Percentiles rank a stretch among this genome's conserved stretches.
Evolutionary conservation across 2,888 invertebrate genomes (phyloP).

Genomic region (Electrophaes corylata): DNA sequence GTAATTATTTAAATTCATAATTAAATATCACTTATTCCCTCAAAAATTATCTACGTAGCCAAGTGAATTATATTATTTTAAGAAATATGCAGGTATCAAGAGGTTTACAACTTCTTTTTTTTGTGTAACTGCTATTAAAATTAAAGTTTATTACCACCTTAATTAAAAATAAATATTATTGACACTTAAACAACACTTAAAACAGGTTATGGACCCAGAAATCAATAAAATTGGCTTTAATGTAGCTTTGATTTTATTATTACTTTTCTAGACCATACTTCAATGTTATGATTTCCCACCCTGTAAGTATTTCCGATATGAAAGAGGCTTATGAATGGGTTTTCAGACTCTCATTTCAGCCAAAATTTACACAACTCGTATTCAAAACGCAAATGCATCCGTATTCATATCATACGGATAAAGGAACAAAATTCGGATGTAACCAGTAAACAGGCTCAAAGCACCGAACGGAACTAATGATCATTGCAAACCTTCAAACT

Average conservation of each 20-base stretch:
- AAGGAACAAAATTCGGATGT: constrained; percentile 50
- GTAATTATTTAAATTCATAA: too few species aligned
- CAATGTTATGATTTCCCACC: not conserved
- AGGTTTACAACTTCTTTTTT: too few species aligned
- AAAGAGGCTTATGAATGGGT: constrained; percentile 1
- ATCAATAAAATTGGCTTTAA: not conserved
- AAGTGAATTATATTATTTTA: too few species aligned
- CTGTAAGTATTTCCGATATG: not conserved
- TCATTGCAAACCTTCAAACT: constrained; percentile 45
- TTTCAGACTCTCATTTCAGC: constrained; percentile 15
- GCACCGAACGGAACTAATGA: constrained; percentile 60
- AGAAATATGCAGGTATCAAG: too few species aligned
- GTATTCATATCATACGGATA: constrained; percentile 28
- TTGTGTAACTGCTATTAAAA: too few species aligned
- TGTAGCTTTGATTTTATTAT: not conserved
- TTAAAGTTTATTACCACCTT: too few species aligned
- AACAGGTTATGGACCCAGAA: not conserved
- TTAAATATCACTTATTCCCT: too few species aligned
- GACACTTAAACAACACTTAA: not conserved
- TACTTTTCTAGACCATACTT: too few species aligned
- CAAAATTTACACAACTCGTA: constrained; percentile 12
- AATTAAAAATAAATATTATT: too few species aligned
- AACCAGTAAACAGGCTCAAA: constrained; percentile 57
- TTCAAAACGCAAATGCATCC: constrained; percentile 14
- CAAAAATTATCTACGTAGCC: too few species aligned